Base-by-base conservation (phyloP, 2,797 vertebrate genomes). In the Cichlasoma orientale region DNA sequence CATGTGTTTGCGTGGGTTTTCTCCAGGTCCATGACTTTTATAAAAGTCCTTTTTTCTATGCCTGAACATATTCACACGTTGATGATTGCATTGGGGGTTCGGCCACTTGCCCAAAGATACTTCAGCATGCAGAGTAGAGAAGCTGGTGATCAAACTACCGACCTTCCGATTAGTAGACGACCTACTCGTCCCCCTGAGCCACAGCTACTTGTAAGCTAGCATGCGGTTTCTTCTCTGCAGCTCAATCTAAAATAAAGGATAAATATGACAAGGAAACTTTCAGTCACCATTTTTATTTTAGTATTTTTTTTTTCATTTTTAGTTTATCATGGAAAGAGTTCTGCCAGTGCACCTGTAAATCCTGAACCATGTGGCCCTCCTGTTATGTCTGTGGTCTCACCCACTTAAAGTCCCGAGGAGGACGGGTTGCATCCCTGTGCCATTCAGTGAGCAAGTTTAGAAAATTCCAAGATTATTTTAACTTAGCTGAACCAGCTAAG, bases 11-110 rank as follows among this genome's bases (percentile, higher is more conserved):
- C 27, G 4, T 27, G 27, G 27, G 27, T 27, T 27, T 27, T 27
- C 27, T 27, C 27, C 27, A 4, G 27, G 27, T 27, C n/a, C n/a
- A n/a, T n/a, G n/a, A n/a, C n/a, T n/a, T n/a, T 38, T 3, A 38
- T 38, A 1, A 11, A 38, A 21, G 19, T 0, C 0, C 12, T 13
- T 38, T 59, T 59, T 59, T 4, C 21, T 38, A 21, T 38, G 36
- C 36, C 36, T 61, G 23, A 61, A 23, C 1, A 61, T 7, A 61
- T 6, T 4, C 31, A 59, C 36, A 21, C 57, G 0, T 2, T 3
- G 6, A 59, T 59, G 31, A 38, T 14, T 59, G n/a, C 57, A 59
- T 59, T 12, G 13, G 11, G 10, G 31, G 1, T 33, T 36, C 57
- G 36, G 31, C 57, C 13, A 59, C 31, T 38, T 59, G 31, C 57